Evolutionary conservation across 2,113 vertebrate genomes (phyloP).

Genomic region (Chaetodon trifascialis): DNA sequence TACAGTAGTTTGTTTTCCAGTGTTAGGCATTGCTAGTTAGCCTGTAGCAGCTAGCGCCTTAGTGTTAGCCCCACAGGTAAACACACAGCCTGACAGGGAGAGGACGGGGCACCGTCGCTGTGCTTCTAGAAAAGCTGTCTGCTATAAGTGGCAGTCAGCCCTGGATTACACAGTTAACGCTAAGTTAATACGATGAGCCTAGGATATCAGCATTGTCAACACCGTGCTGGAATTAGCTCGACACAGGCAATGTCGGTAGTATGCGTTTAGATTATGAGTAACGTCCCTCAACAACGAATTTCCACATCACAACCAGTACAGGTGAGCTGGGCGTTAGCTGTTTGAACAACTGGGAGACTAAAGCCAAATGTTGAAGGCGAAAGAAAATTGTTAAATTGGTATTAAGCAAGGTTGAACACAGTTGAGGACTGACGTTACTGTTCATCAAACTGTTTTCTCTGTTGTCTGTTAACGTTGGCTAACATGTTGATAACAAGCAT

Average conservation of each 20-base stretch:
- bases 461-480: no score
- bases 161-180: constrained; percentile 77
- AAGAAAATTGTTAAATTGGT: background rate
- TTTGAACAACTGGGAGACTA: background rate
- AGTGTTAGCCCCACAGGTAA: constrained; percentile 77
- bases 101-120: constrained; percentile 44
- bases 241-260: constrained; percentile 45
- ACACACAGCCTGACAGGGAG: constrained; percentile 63
- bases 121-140: constrained; percentile 41
- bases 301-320: constrained; percentile 54
- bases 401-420: background rate
- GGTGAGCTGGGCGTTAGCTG: constrained; percentile 71
- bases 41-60: constrained; percentile 57
- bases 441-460: background rate
- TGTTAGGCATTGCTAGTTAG: constrained; percentile 64
- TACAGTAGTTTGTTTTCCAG: constrained; percentile 57
- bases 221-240: constrained; percentile 63
- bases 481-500: background rate
- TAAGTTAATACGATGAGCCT: constrained; percentile 69
- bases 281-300: constrained; percentile 37
- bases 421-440: background rate
- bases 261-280: constrained; percentile 68
- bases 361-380: background rate
- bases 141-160: constrained; percentile 61
- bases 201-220: constrained; percentile 56